phyloP scores from a whole-genome alignment of 2,797 vertebrate genomes.

The Scleropages formosus region DNA sequence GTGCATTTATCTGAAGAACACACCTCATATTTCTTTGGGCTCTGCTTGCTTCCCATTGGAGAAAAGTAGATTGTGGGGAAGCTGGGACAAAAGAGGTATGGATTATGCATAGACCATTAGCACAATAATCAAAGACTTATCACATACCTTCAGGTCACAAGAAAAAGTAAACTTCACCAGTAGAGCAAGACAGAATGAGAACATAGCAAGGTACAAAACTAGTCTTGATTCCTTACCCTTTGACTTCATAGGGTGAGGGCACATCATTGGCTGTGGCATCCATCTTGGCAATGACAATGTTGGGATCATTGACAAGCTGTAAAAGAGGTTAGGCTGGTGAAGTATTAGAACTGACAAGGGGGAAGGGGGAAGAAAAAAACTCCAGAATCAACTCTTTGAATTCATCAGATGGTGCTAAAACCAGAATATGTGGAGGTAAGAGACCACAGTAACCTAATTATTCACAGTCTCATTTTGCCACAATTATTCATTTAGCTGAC shows the following conservation, averaged over 20 bases:
- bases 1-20: conserved; percentile 42
- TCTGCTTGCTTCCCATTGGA: conserved; percentile 86
- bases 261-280: conserved; percentile 98
- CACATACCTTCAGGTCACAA: neutral
- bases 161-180: neutral
- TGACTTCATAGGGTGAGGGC: conserved; percentile 91
- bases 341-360: no score
- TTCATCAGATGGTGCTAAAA: no score
- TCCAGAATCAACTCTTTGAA: no score
- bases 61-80: conserved; percentile 96
- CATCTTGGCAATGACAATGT: conserved; percentile 95
- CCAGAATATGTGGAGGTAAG: no score
- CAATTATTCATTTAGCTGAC: no score
- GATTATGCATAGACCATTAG: conserved; percentile 1
- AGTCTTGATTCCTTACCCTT: conserved; percentile 76
- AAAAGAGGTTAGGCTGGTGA: no score
- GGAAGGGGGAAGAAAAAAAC: neutral
- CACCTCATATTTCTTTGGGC: conserved; percentile 96
- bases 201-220: neutral
- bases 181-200: conserved; percentile 1
- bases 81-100: conserved; percentile 54
- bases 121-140: neutral
- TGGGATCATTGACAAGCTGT: conserved; percentile 82
- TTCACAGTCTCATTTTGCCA: no score
- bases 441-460: no score